Conservation (phyloP, 2,113 vertebrate genomes). For the rabbit (Oryctolagus cuniculus) region mOryCun1.1 NC_091432.1:90271501-90272000, state of each 20-base stretch:
- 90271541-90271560: neutral
- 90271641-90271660: neutral
- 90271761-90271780: neutral
- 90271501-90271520: neutral
- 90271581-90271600: neutral
- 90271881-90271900: neutral
- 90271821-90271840: neutral
- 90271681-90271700: neutral
- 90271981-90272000: neutral
- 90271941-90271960: neutral
- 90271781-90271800: neutral
- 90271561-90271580: neutral
- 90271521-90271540: neutral
- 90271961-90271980: neutral
- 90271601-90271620: neutral
- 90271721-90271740: neutral
- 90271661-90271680: neutral
- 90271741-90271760: neutral
- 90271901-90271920: neutral
- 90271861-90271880: neutral
- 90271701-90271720: neutral
- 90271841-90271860: neutral
- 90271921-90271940: neutral
- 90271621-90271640: neutral
- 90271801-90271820: neutral